A percentile compares a stretch with the other conserved stretches of the same genome.
Evolutionary conservation across 1,140 invertebrate genomes (phyloP).

Genomic region (Diabrotica undecimpunctata): DNA sequence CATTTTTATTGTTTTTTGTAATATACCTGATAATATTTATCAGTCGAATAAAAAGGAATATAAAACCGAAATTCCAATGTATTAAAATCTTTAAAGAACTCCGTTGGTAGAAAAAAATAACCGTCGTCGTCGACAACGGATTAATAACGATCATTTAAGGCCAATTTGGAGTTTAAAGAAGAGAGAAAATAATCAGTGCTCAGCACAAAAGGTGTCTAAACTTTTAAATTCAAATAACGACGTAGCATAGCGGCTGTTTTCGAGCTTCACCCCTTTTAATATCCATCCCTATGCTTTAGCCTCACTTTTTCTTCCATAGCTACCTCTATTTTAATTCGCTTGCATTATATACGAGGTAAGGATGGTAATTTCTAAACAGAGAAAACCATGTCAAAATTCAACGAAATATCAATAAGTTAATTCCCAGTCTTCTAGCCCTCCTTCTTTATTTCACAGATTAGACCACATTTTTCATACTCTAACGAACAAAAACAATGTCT

Average conservation of each 20-base stretch:
- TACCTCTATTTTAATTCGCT: background rate
- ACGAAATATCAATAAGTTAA: too few relatives aligned
- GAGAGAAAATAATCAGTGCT: constrained; percentile 20
- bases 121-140: constrained; percentile 8
- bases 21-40: too few relatives aligned
- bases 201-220: constrained; percentile 21
- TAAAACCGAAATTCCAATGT: too few relatives aligned
- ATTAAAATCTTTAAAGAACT: too few relatives aligned
- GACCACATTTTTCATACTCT: too few relatives aligned
- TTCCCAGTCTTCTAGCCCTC: too few relatives aligned
- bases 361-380: background rate
- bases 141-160: constrained; percentile 27
- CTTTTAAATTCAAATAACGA: constrained; percentile 22
- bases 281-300: constrained; percentile 1
- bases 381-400: too few relatives aligned
- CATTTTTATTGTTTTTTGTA: too few relatives aligned
- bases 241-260: background rate
- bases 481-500: too few relatives aligned
- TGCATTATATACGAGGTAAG: background rate
- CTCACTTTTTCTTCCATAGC: background rate
- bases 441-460: too few relatives aligned
- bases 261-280: constrained; percentile 15
- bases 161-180: constrained; percentile 24
- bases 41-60: too few relatives aligned
- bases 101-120: too few relatives aligned